Conservation (phyloP, 2,888 invertebrate species). For the Lamellibrachia columna region DNA sequence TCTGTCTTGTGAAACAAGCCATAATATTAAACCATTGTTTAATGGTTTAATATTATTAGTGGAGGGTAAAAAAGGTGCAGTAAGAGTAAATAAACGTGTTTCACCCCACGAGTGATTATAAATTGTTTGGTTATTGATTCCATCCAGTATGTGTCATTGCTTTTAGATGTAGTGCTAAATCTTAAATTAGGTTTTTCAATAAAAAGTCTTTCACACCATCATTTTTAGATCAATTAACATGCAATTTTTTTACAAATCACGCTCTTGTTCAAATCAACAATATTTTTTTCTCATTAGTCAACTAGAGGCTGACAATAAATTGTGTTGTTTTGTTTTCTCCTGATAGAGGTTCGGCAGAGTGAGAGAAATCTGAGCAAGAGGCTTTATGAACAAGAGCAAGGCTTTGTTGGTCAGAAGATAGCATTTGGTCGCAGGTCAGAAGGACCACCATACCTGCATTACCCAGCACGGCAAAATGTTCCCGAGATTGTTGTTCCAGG, state of each 20-base stretch:
- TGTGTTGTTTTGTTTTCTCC: constrained; percentile 18
- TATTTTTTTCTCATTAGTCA: background rate
- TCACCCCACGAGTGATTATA: too few relatives aligned
- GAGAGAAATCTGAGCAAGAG: constrained; percentile 52
- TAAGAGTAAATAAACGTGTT: too few relatives aligned
- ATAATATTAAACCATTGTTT: too few relatives aligned
- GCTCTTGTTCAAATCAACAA: too few relatives aligned
- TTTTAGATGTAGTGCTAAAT: background rate
- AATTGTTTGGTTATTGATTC: background rate
- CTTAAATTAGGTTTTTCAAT: background rate
- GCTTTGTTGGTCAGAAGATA: constrained; percentile 53
- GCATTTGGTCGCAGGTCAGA: constrained; percentile 59
- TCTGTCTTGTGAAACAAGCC: too few relatives aligned
- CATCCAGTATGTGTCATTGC: background rate
- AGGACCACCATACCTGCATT: constrained; percentile 49
- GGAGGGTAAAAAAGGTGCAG: too few relatives aligned
- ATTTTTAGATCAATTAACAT: background rate
- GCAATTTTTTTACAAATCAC: too few relatives aligned
- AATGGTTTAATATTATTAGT: too few relatives aligned
- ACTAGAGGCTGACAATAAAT: background rate
- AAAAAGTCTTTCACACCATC: background rate
- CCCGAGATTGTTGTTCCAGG: background rate
- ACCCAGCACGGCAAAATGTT: background rate
- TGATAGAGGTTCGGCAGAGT: constrained; percentile 51
- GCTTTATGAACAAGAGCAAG: constrained; percentile 54